Evolutionary conservation across 2,113 vertebrate species (phyloP), one percentile per base, ranked within the genome.

Genomic region (Lanius ludovicianus): DNA sequence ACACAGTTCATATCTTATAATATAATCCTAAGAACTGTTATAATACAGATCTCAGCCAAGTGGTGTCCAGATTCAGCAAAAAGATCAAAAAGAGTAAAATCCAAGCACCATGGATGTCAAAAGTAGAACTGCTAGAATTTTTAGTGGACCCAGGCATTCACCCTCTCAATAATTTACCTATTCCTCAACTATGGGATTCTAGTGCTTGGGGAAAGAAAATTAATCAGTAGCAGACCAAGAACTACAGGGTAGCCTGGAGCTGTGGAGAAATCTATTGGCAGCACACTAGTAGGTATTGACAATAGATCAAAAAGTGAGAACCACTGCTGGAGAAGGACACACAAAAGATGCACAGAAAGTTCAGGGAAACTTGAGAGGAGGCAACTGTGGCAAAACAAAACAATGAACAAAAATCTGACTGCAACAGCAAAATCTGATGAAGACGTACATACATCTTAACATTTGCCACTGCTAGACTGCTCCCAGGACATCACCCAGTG

Each of bases 61-160:
- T 27, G 42, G 15, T 11, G 30, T 33, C 33, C 3, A 3, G 46
- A 80, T 74, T 90, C 65, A 69, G n/a, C 16, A 80, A 52, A 92
- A 79, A 82, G 63, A 88, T 82, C 18, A 80, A 52, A 91, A 82
- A 82, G 57, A 87, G 37, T 47, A 75, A 91, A 92, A 83, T 44
- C 18, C 64, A 88, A 88, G 39, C 55, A 65, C 35, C 17, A 18
- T 2, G 7, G 13, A 67, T 52, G 33, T 84, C 46, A 86, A 67
- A 77, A 93, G 31, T 3, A 89, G 52, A 89, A 70, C 28, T 82
- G 41, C 10, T 46, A 76, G 23, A 60, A 68, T 82, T 69, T 76
- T 76, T 74, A 75, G 56, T 15, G 44, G 5, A 87, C 39, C 24
- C 64, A 87, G 30, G 31, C 28, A 9, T 15, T 60, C 41, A 59